phyloP scores from a whole-genome alignment of 2,888 invertebrate genomes.

The Phragmatobia fuliginosa region DNA sequence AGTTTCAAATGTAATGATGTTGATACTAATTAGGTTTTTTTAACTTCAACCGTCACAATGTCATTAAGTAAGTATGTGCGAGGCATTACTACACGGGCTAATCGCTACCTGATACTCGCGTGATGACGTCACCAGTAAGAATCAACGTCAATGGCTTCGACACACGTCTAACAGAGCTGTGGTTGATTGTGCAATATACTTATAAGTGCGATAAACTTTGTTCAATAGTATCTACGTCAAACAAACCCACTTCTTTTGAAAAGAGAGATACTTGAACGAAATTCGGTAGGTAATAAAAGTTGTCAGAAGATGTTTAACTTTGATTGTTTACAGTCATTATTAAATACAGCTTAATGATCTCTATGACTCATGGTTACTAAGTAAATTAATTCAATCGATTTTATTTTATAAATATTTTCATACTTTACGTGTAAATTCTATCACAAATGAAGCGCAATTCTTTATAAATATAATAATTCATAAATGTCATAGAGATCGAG shows the following conservation, averaged over 20 bases:
- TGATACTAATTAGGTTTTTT: not conserved
- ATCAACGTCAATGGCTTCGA: not conserved
- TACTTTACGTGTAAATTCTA: no score
- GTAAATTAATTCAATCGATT: no score
- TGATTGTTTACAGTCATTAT: no score
- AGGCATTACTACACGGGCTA: not conserved
- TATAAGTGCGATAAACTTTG: not conserved
- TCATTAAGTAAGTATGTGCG: not conserved
- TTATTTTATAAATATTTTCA: no score
- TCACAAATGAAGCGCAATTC: no score
- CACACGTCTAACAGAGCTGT: not conserved
- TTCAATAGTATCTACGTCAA: not conserved
- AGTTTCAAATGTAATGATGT: not conserved
- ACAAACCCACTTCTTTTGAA: not conserved
- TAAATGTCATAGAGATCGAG: no score
- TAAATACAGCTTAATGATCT: no score
- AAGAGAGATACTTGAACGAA: not conserved
- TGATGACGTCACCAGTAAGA: not conserved
- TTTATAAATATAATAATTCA: no score
- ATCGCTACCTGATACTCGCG: not conserved
- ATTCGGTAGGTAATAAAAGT: not conserved
- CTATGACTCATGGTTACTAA: no score
- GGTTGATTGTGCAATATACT: constrained; percentile 1
- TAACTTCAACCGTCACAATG: not conserved
- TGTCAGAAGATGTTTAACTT: not conserved